A percentile compares a stretch with the other conserved stretches of the same genome.
Conservation (phyloP, 2,888 invertebrate species). For the Habrosyne pyritoides region DNA sequence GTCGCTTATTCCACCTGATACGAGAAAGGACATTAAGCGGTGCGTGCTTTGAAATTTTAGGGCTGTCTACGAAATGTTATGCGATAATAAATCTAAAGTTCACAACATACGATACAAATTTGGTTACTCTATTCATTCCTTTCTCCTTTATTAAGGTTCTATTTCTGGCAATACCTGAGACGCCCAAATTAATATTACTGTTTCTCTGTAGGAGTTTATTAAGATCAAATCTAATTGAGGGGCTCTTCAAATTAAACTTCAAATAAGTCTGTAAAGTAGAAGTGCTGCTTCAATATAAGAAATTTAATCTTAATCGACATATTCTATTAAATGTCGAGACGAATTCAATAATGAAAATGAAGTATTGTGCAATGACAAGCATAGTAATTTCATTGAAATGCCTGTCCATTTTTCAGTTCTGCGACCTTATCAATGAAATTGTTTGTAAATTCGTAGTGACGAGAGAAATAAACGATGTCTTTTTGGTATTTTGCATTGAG, state of each 20-base stretch:
- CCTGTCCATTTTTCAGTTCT: background rate
- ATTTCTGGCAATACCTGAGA: too few relatives aligned
- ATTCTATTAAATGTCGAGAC: background rate
- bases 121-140: too few relatives aligned
- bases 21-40: slow-evolving; percentile 2
- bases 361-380: background rate
- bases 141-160: too few relatives aligned
- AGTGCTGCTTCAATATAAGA: too few relatives aligned
- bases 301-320: too few relatives aligned
- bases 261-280: background rate
- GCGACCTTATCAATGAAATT: background rate
- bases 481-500: background rate
- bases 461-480: background rate
- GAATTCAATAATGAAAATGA: background rate
- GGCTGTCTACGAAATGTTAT: background rate
- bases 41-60: slow-evolving; percentile 4
- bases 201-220: too few relatives aligned
- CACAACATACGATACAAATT: too few relatives aligned
- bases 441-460: background rate
- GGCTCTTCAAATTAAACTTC: background rate
- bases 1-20: slow-evolving; percentile 2
- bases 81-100: background rate
- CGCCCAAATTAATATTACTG: too few relatives aligned
- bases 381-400: background rate
- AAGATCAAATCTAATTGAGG: too few relatives aligned